Percentiles rank a stretch among this genome's conserved stretches.
Conservation (phyloP, 2,113 vertebrate species). For the Nesoenas mayeri region DNA sequence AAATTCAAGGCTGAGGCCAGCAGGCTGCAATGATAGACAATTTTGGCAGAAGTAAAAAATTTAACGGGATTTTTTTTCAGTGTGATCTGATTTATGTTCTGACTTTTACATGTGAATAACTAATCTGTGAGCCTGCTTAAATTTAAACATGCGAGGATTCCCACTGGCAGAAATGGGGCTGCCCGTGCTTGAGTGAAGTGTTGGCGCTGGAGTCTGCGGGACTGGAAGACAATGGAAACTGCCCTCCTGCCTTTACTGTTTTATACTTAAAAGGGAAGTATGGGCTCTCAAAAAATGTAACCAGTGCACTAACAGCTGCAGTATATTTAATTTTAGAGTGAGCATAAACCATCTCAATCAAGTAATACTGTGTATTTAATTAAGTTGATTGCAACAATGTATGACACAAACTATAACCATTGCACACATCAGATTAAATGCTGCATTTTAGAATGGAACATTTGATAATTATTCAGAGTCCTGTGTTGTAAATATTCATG, state of each 20-base stretch:
- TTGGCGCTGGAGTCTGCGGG: neutral
- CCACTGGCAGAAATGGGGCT: neutral
- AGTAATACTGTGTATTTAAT: neutral
- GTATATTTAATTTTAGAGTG: neutral
- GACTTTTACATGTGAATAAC: neutral
- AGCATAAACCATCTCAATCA: neutral
- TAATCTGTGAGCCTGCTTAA: neutral
- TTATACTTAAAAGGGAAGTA: neutral
- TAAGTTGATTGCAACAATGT: neutral
- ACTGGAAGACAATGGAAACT: neutral
- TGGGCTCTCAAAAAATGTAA: neutral
- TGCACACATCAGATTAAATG: neutral
- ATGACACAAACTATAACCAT: neutral
- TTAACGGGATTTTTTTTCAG: neutral
- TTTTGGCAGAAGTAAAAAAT: neutral
- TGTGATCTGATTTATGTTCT: conserved; percentile 1
- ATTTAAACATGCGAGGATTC: neutral
- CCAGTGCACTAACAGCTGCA: neutral
- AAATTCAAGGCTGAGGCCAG: neutral
- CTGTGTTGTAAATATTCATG: neutral
- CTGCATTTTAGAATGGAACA: neutral
- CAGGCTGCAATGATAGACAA: neutral
- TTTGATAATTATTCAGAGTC: neutral
- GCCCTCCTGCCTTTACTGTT: neutral
- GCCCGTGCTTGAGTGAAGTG: neutral